Evolutionary conservation across 1,140 invertebrate genomes (phyloP), one percentile per base, ranked within the genome.

Genomic region (Aphidius ervi): DNA sequence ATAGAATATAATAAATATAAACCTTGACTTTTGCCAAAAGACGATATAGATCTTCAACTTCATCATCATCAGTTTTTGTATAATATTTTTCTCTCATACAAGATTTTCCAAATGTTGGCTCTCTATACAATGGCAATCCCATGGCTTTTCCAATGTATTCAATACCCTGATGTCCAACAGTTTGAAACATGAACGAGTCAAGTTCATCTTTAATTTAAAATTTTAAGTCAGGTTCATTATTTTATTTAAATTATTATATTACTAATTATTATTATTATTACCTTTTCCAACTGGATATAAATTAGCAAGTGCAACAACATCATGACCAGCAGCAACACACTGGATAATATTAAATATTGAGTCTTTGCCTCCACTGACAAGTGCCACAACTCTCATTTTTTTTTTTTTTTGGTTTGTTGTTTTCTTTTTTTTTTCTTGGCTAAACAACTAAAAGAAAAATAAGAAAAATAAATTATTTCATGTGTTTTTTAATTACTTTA

Each of bases 171-270:
- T 97, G 92, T 8, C 97, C 98, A 56, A 99, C 97, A 56, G 94
- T 97, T 83, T 99, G 97, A 76, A 98, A 99, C 97, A 99, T 99
- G 73, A 95, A 99, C 73, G 96, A 99, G 79, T 99, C 97, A 64
- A 99, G 76, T 77, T 99, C 97, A 85, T 94, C 92, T 93, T 69
- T 16, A 80, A 76, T 62, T 5, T 68, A 64, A 61, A 56, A 43
- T 45, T 31, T 23, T 55, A 0, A 42, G 16, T 16, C 16, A 16
- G 16, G 16, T 0, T 46, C 4, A 31, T 31, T 10, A 58, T 31
- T 50, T 39, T 9, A 37, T 4, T 43, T 42, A 62, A 46, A 42
- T 45, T 42, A 61, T 54, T 49, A 47, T 10, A n/a, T n/a, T n/a
- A n/a, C n/a, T n/a, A n/a, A n/a, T n/a, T 1, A 31, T 31, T 60